Percentiles rank a stretch among this genome's conserved stretches.
These are phyloP conservation scores for Pyrocoelia pectoralis DNA, from an alignment of 2,888 invertebrate genomes.

Conservation along the genomic window DNA sequence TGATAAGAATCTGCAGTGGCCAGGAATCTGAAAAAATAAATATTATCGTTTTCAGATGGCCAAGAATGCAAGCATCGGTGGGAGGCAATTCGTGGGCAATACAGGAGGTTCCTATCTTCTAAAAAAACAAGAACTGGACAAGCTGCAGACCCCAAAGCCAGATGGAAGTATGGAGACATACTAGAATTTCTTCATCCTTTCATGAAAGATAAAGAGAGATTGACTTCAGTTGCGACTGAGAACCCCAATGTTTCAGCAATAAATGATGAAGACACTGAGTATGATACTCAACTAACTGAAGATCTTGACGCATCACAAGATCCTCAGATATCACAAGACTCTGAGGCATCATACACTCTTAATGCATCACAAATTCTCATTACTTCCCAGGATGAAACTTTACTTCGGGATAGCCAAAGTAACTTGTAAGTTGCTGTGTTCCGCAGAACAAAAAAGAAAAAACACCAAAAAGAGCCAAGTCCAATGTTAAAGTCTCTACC, in stretches of 20 bases:
- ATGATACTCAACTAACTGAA: not conserved
- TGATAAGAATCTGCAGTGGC: constrained; percentile 37
- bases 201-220: constrained; percentile 4
- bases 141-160: not conserved
- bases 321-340: too few relatives aligned
- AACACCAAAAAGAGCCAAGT: not conserved
- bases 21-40: constrained; percentile 30
- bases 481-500: not conserved
- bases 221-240: not conserved
- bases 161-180: not conserved
- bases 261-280: not conserved
- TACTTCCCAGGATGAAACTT: too few relatives aligned
- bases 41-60: not conserved
- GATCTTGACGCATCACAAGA: too few relatives aligned
- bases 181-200: not conserved
- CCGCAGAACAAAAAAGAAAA: not conserved
- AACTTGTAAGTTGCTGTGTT: too few relatives aligned
- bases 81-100: not conserved
- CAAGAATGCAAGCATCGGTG: constrained; percentile 3
- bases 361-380: too few relatives aligned
- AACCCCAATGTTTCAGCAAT: too few relatives aligned
- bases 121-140: not conserved
- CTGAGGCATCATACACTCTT: too few relatives aligned
- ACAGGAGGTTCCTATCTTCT: not conserved
- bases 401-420: too few relatives aligned